Percentiles rank a stretch among this genome's conserved stretches.
These are phyloP conservation scores for Hirundo rustica DNA, from an alignment of 2,797 vertebrate genomes.

Conservation along the genomic window DNA sequence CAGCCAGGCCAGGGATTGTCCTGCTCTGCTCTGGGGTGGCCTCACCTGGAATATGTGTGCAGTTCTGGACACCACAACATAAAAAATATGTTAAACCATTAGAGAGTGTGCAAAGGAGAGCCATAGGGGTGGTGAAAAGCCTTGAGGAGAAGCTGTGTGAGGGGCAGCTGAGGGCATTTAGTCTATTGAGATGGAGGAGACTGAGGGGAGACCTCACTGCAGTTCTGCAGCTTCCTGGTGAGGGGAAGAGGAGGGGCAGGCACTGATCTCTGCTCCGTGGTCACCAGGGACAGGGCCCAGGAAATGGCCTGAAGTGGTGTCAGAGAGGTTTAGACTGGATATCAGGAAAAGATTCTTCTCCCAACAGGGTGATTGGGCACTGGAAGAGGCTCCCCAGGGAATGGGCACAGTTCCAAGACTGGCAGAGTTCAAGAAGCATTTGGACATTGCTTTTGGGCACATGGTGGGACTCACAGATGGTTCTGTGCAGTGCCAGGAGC, in stretches of 20 bases:
- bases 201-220: not conserved
- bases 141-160: fast-evolving
- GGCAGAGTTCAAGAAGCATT: not conserved
- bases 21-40: fast-evolving
- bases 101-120: not conserved
- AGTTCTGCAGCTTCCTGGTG: not conserved
- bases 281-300: not conserved
- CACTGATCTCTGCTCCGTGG: not conserved
- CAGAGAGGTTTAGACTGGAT: fast-evolving
- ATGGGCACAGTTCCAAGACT: not conserved
- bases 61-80: fast-evolving
- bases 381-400: not conserved
- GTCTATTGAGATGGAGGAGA: not conserved
- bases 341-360: fast-evolving
- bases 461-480: not conserved
- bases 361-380: fast-evolving
- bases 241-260: not conserved
- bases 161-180: not conserved
- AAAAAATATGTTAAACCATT: fast-evolving
- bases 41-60: not conserved
- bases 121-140: fast-evolving
- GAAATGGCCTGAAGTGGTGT: not conserved
- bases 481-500: too few species aligned
- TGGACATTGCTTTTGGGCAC: not conserved
- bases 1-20: fast-evolving